Percentiles rank a stretch among this genome's conserved stretches.
Evolutionary conservation across 2,888 invertebrate genomes (phyloP).

Genomic region (Dynastes maya): DNA sequence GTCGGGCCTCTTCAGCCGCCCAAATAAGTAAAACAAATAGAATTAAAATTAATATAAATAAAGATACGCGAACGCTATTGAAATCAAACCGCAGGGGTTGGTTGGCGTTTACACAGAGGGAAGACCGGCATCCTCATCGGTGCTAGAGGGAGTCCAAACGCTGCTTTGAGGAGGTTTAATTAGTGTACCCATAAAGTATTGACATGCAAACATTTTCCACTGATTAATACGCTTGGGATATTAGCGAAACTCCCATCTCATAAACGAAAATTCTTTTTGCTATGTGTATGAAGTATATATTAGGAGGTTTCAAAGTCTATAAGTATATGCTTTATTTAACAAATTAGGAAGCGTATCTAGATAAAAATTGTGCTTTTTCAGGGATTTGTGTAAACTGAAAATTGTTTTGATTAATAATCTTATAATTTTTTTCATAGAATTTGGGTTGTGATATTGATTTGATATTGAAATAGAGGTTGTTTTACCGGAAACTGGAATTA

Average conservation of each 20-base stretch:
- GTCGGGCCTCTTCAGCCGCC: slow-evolving; percentile 4
- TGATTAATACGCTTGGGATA: slow-evolving; percentile 56
- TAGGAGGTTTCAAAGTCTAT: too few species aligned
- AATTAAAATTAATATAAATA: slow-evolving; percentile 68
- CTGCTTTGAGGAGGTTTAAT: slow-evolving; percentile 58
- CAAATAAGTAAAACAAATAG: slow-evolving; percentile 65
- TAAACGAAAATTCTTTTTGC: too few species aligned
- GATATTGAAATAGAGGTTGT: too few species aligned
- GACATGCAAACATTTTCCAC: slow-evolving; percentile 63
- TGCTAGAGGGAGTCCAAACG: not conserved
- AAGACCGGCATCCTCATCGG: slow-evolving; percentile 51
- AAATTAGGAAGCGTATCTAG: too few species aligned
- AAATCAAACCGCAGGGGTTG: slow-evolving; percentile 66
- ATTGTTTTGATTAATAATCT: too few species aligned
- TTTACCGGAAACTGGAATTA: too few species aligned
- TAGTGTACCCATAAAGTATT: slow-evolving; percentile 61
- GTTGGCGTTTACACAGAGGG: slow-evolving; percentile 63
- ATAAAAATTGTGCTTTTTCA: too few species aligned
- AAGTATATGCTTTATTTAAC: too few species aligned
- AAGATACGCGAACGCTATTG: slow-evolving; percentile 56
- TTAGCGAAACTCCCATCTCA: slow-evolving; percentile 28
- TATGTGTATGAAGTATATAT: too few species aligned
- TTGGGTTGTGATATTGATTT: too few species aligned
- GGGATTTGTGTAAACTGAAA: too few species aligned
- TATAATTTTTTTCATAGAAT: too few species aligned